A percentile compares a stretch with the other conserved stretches of the same genome.
Conservation (phyloP, 2,888 invertebrate genomes). For the Euphydryas editha region DNA sequence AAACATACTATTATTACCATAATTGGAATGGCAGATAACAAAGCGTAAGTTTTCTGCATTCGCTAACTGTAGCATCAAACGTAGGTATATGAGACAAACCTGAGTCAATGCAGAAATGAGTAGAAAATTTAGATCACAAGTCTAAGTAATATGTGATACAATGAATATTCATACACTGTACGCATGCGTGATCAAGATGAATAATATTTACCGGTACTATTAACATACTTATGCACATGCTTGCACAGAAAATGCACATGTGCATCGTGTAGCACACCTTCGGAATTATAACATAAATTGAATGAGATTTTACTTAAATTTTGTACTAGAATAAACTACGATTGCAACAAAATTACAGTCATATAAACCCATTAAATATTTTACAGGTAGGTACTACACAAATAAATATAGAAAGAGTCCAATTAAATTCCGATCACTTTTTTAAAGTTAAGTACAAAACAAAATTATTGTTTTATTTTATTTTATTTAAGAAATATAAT, state of each 20-base stretch:
- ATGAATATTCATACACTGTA: conserved; percentile 34
- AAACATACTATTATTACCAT: neutral
- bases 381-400: too few species aligned
- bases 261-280: neutral
- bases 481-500: too few species aligned
- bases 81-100: conserved; percentile 12
- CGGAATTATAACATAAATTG: neutral
- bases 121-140: conserved; percentile 24
- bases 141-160: conserved; percentile 10
- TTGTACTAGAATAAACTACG: neutral
- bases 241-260: conserved; percentile 13
- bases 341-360: too few species aligned
- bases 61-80: neutral
- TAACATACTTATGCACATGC: conserved; percentile 25
- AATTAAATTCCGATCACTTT: too few species aligned
- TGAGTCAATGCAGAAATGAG: conserved; percentile 17
- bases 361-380: too few species aligned
- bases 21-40: neutral
- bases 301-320: neutral
- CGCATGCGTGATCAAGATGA: conserved; percentile 36
- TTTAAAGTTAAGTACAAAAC: too few species aligned
- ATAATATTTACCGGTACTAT: conserved; percentile 28
- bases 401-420: too few species aligned
- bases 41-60: neutral
- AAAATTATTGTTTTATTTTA: too few species aligned